Evolutionary conservation across 1,140 invertebrate genomes (phyloP).

Genomic region (Bilobella aurantiaca): DNA sequence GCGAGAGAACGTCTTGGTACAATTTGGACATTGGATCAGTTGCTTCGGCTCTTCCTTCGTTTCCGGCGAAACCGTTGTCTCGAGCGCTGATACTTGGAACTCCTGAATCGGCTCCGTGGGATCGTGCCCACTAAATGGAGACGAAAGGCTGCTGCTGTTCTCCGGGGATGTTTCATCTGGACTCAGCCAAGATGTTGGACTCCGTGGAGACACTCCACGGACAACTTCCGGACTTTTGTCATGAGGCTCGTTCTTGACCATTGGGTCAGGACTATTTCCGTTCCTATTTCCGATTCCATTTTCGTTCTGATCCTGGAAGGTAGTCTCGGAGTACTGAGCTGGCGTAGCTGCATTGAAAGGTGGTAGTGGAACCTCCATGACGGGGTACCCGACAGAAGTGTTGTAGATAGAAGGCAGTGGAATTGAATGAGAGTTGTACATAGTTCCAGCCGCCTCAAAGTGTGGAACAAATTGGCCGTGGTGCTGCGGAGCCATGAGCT

Average conservation of each 20-base stretch:
- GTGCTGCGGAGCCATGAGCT: no score
- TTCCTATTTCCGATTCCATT: neutral
- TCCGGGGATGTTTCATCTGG: neutral
- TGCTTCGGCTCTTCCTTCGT: neutral
- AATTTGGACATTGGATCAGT: conserved; percentile 61
- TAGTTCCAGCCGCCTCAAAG: neutral
- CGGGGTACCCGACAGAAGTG: conserved; percentile 13
- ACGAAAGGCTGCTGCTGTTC: neutral
- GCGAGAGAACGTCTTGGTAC: conserved; percentile 73
- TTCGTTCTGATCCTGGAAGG: neutral
- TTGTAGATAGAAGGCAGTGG: conserved; percentile 36
- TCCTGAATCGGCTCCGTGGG: neutral
- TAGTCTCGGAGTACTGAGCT: conserved; percentile 23
- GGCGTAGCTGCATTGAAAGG: conserved; percentile 30
- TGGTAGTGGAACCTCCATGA: conserved; percentile 13
- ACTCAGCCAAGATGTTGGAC: neutral
- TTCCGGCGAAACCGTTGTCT: neutral
- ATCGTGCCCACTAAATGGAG: neutral
- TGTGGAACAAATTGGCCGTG: conserved; percentile 2
- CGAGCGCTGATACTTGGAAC: neutral
- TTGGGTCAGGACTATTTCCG: neutral
- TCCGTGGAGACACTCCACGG: neutral
- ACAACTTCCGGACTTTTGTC: neutral
- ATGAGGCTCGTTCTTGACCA: neutral
- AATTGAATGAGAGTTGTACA: conserved; percentile 38